A percentile compares a stretch with the other conserved stretches of the same genome.
Evolutionary conservation across 2,888 invertebrate genomes (phyloP).

Genomic region (Pristionchus maxplancki): DNA sequence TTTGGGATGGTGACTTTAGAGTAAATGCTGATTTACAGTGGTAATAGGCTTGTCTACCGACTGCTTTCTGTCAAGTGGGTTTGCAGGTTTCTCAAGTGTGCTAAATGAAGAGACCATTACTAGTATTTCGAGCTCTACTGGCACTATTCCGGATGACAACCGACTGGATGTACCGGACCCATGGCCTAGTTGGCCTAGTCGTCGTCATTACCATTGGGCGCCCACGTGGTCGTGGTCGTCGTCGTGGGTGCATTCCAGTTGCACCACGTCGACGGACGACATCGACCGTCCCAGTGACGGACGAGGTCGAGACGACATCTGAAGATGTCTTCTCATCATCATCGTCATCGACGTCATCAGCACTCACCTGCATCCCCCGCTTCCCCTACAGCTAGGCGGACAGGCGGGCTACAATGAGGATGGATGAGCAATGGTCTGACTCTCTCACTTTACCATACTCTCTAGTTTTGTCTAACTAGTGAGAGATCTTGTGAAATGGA

Average conservation of each 20-base stretch:
- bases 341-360: no score
- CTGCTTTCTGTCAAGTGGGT: neutral
- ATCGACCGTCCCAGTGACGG: neutral
- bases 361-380: neutral
- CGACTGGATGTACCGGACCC: no score
- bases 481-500: neutral
- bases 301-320: neutral
- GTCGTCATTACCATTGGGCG: conserved; percentile 6
- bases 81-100: neutral
- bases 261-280: neutral
- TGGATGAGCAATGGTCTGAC: no score
- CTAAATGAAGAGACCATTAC: no score
- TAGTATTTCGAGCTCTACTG: no score
- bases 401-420: neutral
- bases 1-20: neutral
- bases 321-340: no score
- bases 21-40: no score
- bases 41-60: no score
- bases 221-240: neutral
- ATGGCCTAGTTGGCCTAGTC: no score
- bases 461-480: no score
- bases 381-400: neutral
- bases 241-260: neutral
- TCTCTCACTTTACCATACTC: no score
- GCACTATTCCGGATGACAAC: no score